Conservation (phyloP, 2,888 invertebrate species). For the Cryptosula pallasiana region DNA sequence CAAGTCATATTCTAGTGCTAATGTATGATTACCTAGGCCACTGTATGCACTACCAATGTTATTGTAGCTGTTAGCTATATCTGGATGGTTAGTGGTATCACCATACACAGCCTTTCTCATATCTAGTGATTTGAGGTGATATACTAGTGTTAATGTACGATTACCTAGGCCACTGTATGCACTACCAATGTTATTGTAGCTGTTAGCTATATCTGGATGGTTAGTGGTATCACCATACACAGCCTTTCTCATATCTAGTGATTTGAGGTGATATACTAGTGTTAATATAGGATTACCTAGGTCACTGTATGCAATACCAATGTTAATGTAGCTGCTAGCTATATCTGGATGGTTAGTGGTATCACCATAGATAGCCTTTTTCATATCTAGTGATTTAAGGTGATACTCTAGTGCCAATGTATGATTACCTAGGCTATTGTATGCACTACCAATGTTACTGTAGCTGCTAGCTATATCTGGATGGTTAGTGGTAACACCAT, state of each 20-base stretch:
- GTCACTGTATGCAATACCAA: neutral
- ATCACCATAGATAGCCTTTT: no score
- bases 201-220: neutral
- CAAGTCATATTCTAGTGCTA: neutral
- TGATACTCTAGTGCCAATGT: no score
- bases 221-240: neutral
- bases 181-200: neutral
- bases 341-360: neutral
- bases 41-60: neutral
- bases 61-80: conserved; percentile 5
- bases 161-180: neutral
- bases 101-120: neutral
- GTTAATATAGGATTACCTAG: neutral
- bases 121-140: neutral
- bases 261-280: no score
- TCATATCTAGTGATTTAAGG: no score
- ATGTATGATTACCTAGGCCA: neutral
- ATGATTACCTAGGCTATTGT: no score
- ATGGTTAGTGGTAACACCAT: no score
- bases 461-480: no score
- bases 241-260: neutral
- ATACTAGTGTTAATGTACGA: neutral
- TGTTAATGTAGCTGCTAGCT: neutral
- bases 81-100: neutral
- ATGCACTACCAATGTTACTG: no score